Base-by-base conservation (phyloP, 2,888 invertebrate species). In the Anticlea derivata region DNA sequence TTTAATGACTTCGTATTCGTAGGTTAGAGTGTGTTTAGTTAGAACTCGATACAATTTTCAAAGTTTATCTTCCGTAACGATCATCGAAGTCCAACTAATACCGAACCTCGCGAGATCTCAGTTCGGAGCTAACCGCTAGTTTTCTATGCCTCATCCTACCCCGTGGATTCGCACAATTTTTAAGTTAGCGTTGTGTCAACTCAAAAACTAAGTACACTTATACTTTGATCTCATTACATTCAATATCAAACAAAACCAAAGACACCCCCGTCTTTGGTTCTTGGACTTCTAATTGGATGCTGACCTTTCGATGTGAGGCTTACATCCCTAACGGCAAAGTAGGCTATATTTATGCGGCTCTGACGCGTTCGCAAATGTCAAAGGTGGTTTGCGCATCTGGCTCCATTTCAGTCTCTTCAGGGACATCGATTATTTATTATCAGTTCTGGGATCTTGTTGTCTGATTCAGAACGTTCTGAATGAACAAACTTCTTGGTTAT, bases 361-460 rank as follows among this genome's bases (percentile, higher is more conserved):
- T 45, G 29, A 29, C 31, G 23, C 31, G 39, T 47, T 46, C 8
- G 24, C 13, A 57, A 61, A 61, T 59, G 55, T 35, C 61, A 59
- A 52, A 59, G 57, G 50, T 57, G 20, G 11, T 39, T 7, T 6
- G 11, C 27, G 41, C 37, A 35, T 39, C 5, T 40, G 17, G 23
- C 40, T 48, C 23, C 22, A 34, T 49, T 49, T 41, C 55, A 48
- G 44, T 29, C 31, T 37, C 44, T 33, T 49, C 50, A 44, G 24
- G 41, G 26, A 8, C n/a, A 13, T 20, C 12, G 45, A 39, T 40
- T 40, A 29, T 40, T 40, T 40, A 29, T 40, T 41, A 35, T 34
- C 6, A 12, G 8, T 35, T 40, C 44, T 10, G 13, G 17, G 26
- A 23, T n/a, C 38, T 8, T 23, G 23, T 37, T 30, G 45, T 37